These are phyloP conservation scores for Lagria hirta DNA, from an alignment of 2,888 invertebrate species.

Conservation along the genomic window DNA sequence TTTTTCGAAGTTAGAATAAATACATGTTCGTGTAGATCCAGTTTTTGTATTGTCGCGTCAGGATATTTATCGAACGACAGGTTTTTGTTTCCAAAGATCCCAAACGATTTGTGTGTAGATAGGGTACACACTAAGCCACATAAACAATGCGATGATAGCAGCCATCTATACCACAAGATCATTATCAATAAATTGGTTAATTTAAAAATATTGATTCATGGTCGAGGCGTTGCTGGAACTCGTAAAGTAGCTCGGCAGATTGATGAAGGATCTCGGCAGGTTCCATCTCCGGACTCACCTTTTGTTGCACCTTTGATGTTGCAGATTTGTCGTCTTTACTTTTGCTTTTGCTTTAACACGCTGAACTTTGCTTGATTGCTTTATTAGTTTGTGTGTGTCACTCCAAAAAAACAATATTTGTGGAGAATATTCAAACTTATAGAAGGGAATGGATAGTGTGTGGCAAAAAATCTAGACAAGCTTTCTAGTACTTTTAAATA, in stretches of 20 bases:
- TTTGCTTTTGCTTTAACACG: no score
- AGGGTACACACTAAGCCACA: constrained; percentile 32
- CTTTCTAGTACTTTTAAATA: no score
- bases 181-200: constrained; percentile 53
- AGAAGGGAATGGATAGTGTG: no score
- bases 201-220: constrained; percentile 53
- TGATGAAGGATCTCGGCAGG: constrained; percentile 33
- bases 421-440: no score
- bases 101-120: constrained; percentile 39
- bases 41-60: constrained; percentile 30
- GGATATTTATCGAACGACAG: constrained; percentile 35
- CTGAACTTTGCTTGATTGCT: no score
- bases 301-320: constrained; percentile 20
- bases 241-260: constrained; percentile 39
- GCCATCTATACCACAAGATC: constrained; percentile 43
- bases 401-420: no score
- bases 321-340: constrained; percentile 15
- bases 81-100: constrained; percentile 39
- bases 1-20: no score
- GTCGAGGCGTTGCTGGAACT: constrained; percentile 43
- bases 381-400: no score
- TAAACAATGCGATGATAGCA: constrained; percentile 43
- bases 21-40: constrained; percentile 29
- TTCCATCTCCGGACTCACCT: constrained; percentile 21
- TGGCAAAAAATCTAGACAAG: no score